A percentile compares a stretch with the other conserved stretches of the same genome.
These are phyloP conservation scores for Vombatus ursinus DNA, from an alignment of 2,113 vertebrate species.

Conservation along the genomic window DNA sequence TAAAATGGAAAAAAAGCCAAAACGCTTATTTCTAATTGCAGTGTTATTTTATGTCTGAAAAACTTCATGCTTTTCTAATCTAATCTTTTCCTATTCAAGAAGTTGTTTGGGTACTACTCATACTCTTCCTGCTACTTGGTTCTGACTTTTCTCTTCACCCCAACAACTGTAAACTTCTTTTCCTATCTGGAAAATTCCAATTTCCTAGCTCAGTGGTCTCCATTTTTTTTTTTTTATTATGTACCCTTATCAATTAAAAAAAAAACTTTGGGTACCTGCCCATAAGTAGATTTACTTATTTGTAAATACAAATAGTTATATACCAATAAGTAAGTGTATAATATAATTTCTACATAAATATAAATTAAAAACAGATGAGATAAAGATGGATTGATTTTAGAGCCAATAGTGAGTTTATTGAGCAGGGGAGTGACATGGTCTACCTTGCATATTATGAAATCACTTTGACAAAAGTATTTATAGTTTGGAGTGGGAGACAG, in stretches of 20 bases:
- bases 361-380: too few relatives aligned
- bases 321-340: background rate
- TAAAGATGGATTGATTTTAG: too few relatives aligned
- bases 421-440: background rate
- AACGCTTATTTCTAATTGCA: background rate
- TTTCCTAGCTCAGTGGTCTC: background rate
- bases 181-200: background rate
- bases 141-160: background rate
- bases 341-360: background rate
- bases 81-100: background rate
- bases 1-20: background rate
- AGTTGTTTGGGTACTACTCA: background rate
- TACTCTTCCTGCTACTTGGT: background rate
- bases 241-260: background rate
- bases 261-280: too few relatives aligned
- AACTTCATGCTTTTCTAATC: background rate
- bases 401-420: too few relatives aligned
- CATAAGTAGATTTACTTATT: background rate
- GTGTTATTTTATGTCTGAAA: background rate
- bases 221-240: background rate
- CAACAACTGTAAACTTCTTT: background rate
- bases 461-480: background rate
- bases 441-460: background rate
- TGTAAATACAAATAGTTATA: too few relatives aligned
- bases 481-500: background rate